Conservation (phyloP, 2,888 invertebrate species). For the Diploptera punctata region DNA sequence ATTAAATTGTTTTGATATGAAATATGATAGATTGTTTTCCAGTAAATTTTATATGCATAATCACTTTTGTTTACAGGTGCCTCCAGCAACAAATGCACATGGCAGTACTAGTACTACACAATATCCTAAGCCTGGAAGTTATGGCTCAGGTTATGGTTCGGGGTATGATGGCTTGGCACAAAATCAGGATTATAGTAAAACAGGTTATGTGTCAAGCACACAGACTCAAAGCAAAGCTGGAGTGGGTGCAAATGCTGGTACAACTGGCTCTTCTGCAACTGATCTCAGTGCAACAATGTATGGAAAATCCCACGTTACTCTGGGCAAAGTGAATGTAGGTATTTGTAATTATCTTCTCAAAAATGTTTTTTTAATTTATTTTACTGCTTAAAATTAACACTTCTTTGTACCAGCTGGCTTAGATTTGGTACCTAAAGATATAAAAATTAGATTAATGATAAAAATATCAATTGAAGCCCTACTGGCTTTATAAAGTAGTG, state of each 20-base stretch:
- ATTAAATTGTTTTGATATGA: too few species aligned
- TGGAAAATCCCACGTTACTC: slow-evolving; percentile 84
- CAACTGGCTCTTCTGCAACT: slow-evolving; percentile 61
- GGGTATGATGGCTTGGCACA: slow-evolving; percentile 63
- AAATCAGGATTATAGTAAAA: slow-evolving; percentile 60
- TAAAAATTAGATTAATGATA: too few species aligned
- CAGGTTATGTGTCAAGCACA: slow-evolving; percentile 57
- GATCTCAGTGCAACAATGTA: slow-evolving; percentile 85
- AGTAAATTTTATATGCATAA: too few species aligned
- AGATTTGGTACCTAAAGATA: too few species aligned
- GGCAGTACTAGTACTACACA: slow-evolving; percentile 73
- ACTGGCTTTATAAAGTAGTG: too few species aligned
- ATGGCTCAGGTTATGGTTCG: slow-evolving; percentile 66
- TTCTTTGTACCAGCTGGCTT: too few species aligned
- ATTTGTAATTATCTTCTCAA: too few species aligned
- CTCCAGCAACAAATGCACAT: slow-evolving; percentile 74
- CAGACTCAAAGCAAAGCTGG: slow-evolving; percentile 59
- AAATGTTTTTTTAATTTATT: too few species aligned
- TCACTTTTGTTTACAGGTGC: slow-evolving; percentile 68
- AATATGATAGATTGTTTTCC: too few species aligned
- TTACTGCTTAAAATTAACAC: too few species aligned
- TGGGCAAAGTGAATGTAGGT: slow-evolving; percentile 91
- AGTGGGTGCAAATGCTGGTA: slow-evolving; percentile 49
- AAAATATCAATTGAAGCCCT: too few species aligned
- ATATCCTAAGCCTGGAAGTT: slow-evolving; percentile 69